These are phyloP conservation scores for Chalcosyrphus nemorum DNA, from an alignment of 2,888 invertebrate species.

Conservation along the genomic window DNA sequence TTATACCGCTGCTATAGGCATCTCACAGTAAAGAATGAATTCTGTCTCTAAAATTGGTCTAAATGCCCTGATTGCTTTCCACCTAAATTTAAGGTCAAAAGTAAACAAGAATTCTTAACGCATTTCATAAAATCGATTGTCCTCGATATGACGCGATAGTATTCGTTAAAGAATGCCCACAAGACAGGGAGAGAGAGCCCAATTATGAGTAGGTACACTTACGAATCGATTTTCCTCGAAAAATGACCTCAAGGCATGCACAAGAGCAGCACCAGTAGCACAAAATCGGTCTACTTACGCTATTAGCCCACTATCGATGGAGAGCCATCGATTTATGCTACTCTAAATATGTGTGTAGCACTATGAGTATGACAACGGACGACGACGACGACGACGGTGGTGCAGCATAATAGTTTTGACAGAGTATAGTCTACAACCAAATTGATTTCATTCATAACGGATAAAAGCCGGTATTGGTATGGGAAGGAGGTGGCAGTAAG, in stretches of 20 bases:
- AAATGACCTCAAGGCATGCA: conserved; percentile 56
- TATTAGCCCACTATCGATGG: conserved; percentile 47
- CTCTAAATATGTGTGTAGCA: too few relatives aligned
- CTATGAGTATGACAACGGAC: too few relatives aligned
- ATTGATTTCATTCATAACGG: conserved; percentile 58
- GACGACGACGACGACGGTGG: not conserved
- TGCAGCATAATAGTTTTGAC: conserved; percentile 9
- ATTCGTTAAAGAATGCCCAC: not conserved
- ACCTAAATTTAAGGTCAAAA: conserved; percentile 10
- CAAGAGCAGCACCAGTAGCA: conserved; percentile 55
- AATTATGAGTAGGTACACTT: conserved; percentile 26
- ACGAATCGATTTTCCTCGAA: conserved; percentile 37
- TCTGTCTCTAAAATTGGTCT: too few relatives aligned
- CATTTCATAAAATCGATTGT: conserved; percentile 18
- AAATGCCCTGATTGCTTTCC: too few relatives aligned
- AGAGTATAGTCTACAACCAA: conserved; percentile 23
- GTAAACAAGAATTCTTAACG: not conserved
- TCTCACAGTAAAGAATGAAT: too few relatives aligned
- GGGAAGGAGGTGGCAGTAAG: not conserved
- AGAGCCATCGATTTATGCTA: conserved; percentile 40
- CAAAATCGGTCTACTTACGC: conserved; percentile 53
- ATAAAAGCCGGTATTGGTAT: not conserved
- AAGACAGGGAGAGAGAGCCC: too few relatives aligned
- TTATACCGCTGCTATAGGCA: too few relatives aligned
- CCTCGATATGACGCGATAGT: not conserved